Conservation (phyloP, 2,797 vertebrate genomes). For the Pseudocheirus occidentalis region DNA sequence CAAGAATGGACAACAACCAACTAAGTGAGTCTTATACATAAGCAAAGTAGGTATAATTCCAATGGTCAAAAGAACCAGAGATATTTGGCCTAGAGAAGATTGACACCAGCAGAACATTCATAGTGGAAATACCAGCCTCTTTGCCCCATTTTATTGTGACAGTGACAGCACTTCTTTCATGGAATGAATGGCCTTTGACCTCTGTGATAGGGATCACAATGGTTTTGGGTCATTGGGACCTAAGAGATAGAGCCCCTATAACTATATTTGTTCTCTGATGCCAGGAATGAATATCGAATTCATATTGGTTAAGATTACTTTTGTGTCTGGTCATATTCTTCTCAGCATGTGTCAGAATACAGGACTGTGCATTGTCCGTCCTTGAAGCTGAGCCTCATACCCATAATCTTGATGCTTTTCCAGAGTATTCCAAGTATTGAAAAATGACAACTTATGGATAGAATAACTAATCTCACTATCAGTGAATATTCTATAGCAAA, state of each 20-base stretch:
- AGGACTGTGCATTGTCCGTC: neutral
- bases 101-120: neutral
- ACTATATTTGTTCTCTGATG: neutral
- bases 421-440: neutral
- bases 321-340: neutral
- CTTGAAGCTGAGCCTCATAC: neutral
- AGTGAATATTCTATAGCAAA: neutral
- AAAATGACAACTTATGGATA: neutral
- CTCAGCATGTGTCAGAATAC: neutral
- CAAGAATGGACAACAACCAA: no score
- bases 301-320: neutral
- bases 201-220: neutral
- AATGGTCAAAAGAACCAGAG: neutral
- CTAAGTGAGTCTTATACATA: neutral
- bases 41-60: neutral
- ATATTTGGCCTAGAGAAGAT: neutral
- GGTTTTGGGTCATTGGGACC: neutral
- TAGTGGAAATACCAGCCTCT: neutral
- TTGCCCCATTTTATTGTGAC: neutral
- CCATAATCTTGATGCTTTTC: neutral
- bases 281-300: neutral
- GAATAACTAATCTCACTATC: neutral
- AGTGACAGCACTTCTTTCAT: neutral
- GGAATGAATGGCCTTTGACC: neutral
- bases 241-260: neutral